Conservation (phyloP, 2,888 invertebrate species). For the Stenodema calcarata region DNA sequence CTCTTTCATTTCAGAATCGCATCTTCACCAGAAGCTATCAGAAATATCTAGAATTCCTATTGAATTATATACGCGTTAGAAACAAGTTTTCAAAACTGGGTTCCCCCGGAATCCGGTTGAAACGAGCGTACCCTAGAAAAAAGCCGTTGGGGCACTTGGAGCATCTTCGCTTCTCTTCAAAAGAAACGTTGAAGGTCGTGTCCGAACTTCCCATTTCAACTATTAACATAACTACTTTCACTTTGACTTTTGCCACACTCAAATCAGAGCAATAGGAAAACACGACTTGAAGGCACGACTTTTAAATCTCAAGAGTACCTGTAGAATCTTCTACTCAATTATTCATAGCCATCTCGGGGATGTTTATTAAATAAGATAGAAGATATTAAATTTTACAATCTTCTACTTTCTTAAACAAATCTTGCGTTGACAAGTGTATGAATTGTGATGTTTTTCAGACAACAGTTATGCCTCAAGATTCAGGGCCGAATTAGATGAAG, state of each 20-base stretch:
- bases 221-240: conserved; percentile 5
- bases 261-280: background rate
- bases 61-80: background rate
- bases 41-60: no score
- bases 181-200: background rate
- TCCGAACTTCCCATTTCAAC: background rate
- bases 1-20: no score
- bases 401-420: no score
- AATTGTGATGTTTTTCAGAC: no score
- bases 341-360: background rate
- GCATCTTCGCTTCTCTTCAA: background rate
- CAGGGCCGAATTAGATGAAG: no score
- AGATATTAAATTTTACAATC: no score
- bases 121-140: background rate
- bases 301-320: background rate
- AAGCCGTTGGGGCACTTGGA: background rate
- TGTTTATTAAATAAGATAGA: no score
- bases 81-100: background rate
- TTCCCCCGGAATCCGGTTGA: background rate
- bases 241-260: background rate
- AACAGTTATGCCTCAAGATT: no score
- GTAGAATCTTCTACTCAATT: background rate
- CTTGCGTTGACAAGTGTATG: no score
- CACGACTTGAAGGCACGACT: background rate
- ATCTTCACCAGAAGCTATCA: no score